Evolutionary conservation across 37 sponge, comb jelly and placozoan species (phyloP), one percentile per base, ranked within the genome.

Genomic region (Halichondria panicea): DNA sequence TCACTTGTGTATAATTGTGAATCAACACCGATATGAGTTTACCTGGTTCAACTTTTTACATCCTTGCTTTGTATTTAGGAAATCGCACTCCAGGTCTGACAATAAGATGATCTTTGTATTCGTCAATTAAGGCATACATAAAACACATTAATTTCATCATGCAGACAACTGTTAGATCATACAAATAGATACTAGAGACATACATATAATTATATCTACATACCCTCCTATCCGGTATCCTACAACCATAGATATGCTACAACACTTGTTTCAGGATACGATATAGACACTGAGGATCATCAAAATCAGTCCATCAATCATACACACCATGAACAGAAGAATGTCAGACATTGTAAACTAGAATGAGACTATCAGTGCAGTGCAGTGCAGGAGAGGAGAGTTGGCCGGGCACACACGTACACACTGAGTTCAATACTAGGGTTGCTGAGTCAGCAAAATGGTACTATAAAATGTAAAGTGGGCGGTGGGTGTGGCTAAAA

Each of bases 21-120:
- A 45, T 42, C 35, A 35, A 25, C 35, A 63, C 3, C 8, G 42
- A 1, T 59, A n/a, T 25, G 61, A 59, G 18, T 59, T 44, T 54
- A 90, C 94, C 87, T 73, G 79, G 65, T 96, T 96, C 39, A 96
- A 75, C 57, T 48, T 54, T 4, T 50, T 70, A 63, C 96, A 96
- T 22, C 96, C 94, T 42, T 64, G 61, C 53, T 84, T 85, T 27
- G 91, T 89, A 60, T 92, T 92, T 15, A 92, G 72, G 60, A 85
- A 96, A 58, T 96, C 96, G 81, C 86, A 96, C 38, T 96, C 93
- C 43, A 96, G 60, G 59, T 96, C 96, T 28, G 93, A 85, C 25
- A 96, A 56, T 12, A 68, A 43, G 15, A 96, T 86, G 7, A 96
- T 78, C 94, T 94, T n/a, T n/a, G n/a, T n/a, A n/a, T n/a, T n/a